Base-by-base conservation (phyloP, 2,113 vertebrate species). In the Tympanuchus pallidicinctus region DNA sequence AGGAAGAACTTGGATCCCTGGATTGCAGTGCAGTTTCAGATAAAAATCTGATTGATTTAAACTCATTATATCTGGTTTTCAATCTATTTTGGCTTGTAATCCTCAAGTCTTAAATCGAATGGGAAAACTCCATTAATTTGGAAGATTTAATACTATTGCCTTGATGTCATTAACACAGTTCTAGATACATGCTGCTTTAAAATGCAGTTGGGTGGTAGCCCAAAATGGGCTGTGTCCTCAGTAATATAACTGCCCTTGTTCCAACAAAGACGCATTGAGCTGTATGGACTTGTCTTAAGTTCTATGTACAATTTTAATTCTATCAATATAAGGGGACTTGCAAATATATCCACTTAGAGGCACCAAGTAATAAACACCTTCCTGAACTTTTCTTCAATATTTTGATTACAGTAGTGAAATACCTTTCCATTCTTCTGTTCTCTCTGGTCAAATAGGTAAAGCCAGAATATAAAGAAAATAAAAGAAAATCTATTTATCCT, bases 291-390 rank as follows among this genome's bases (percentile, higher is more conserved):
- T 87, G n/a, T 17, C n/a, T n/a, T 12, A 76, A 32, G 5, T 19
- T 40, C 77, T 70, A 21, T 2, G n/a, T 36, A n/a, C 0, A 0
- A 15, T 38, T 60, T 75, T 60, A 34, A 22, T 34, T 43, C 47
- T 34, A 20, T 24, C 27, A 5, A n/a, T 66, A 27, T 30, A 71
- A 87, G 32, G 18, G 45, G 25, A 9, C 36, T 32, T 38, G 30
- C 8, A 36, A 61, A 56, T 47, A 72, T 65, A 59, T 12, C 75
- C 82, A 50, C 63, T 82, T 32, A 59, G 0, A 14, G 60, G 4
- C 47, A 86, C 3, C 20, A 21, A 65, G 82, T n/a, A 82, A 90
- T 25, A 27, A 57, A 38, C 24, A 11, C 69, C 81, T 34, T 38
- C 82, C 54, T 81, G 24, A 11, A 71, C 18, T 15, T 54, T 77